phyloP scores from a whole-genome alignment of 2,888 invertebrate species.

The Kuschelorhynchus macadamiae region DNA sequence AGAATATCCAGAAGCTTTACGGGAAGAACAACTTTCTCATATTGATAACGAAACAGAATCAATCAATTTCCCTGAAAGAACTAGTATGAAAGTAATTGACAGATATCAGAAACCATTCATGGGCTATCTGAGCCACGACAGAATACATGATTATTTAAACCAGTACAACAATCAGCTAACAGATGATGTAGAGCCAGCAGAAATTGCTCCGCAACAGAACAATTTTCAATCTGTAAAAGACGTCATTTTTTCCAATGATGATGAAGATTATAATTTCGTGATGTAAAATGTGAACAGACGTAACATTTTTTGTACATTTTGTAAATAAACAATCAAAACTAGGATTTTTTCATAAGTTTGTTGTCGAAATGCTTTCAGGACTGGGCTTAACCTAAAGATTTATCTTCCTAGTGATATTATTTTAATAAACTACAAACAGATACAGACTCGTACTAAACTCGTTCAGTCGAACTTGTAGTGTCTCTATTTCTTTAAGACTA shows the following conservation, averaged over 20 bases:
- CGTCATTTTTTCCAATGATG: constrained; percentile 17
- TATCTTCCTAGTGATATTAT: too few relatives aligned
- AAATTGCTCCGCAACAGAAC: too few relatives aligned
- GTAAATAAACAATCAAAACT: too few relatives aligned
- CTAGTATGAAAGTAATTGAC: constrained; percentile 31
- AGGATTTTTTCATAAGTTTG: too few relatives aligned
- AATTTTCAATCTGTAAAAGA: constrained; percentile 10
- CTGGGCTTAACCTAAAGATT: too few relatives aligned
- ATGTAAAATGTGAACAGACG: constrained; percentile 3
- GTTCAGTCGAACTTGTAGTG: too few relatives aligned
- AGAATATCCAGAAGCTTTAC: neutral
- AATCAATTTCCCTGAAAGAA: constrained; percentile 15
- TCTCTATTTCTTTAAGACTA: too few relatives aligned
- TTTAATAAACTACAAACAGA: too few relatives aligned
- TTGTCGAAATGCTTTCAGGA: too few relatives aligned
- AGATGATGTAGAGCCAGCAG: constrained; percentile 1
- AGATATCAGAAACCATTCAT: constrained; percentile 55
- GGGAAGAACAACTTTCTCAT: neutral
- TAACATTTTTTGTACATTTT: too few relatives aligned
- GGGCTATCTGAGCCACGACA: constrained; percentile 50
- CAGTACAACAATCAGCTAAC: constrained; percentile 28
- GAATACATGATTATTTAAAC: constrained; percentile 45
- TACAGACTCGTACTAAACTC: too few relatives aligned
- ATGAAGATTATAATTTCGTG: constrained; percentile 7
- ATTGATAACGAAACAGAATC: neutral